Conservation (phyloP, 2,113 vertebrate genomes). For the Tetrax tetrax region DNA sequence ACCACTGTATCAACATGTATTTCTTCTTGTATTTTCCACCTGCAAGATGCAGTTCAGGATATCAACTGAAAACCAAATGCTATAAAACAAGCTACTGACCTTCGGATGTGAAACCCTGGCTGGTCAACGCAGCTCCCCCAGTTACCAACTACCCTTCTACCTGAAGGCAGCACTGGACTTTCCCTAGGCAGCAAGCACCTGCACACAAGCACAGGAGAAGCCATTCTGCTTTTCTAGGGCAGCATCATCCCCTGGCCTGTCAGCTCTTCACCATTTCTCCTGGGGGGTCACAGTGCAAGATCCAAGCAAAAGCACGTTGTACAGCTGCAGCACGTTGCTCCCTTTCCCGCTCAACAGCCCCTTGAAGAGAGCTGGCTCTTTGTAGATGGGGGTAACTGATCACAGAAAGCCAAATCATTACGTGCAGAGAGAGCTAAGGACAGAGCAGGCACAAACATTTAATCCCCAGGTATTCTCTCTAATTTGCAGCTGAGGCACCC, state of each 20-base stretch:
- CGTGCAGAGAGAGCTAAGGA: not conserved
- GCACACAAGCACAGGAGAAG: not conserved
- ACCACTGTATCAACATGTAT: not conserved
- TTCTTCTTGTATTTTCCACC: not conserved
- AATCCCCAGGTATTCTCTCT: not conserved
- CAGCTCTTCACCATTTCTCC: not conserved
- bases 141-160: not conserved
- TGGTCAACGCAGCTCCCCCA: not conserved
- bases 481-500: not conserved
- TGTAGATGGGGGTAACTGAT: not conserved
- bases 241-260: not conserved
- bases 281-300: not conserved
- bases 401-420: not conserved
- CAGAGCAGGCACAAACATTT: not conserved
- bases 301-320: not conserved
- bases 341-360: not conserved
- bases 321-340: fast-evolving
- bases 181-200: not conserved
- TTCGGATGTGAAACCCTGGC: not conserved
- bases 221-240: not conserved
- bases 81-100: not conserved
- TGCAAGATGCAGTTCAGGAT: not conserved
- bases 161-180: not conserved
- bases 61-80: not conserved
- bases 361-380: fast-evolving